Evolutionary conservation across 2,797 vertebrate species (phyloP), one percentile per base, ranked within the genome.

Genomic region (Myoxocephalus aenaeus): DNA sequence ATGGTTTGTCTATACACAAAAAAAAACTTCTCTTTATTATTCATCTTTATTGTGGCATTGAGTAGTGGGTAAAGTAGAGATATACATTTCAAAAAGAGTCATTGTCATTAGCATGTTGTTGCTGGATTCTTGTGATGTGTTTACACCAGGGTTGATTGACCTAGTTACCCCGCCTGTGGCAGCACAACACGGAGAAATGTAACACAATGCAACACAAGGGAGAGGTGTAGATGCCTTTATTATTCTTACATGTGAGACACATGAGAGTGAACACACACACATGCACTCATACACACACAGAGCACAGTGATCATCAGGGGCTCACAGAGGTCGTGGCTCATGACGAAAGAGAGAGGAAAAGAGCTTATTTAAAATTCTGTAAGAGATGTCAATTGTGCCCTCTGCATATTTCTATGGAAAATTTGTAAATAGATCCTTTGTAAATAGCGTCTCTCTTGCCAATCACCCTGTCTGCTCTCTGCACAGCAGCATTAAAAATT

Each of bases 401-500:
- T 86, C 78, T 87, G 87, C 90, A 93, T 90, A 94, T 93, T 94
- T 93, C 90, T 87, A 91, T 90, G 86, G 87, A 87, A 93, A 89
- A 94, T 93, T 91, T 95, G 93, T 95, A 95, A 95, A 95, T 95
- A 95, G 91, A 92, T 83, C 91, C 94, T 95, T 95, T 95, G 95
- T 95, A 95, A 95, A 95, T 94, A 94, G 87, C 87, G 91, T 87
- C 91, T 92, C 89, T 93, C 92, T 94, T 95, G 94, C 93, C 93
- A 94, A 93, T 95, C 94, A 94, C 90, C 84, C 86, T 92, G 93
- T 90, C 90, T 94, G 91, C 93, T 91, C 92, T 90, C 90, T 90
- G 93, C 90, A 89, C 90, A 91, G 92, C 93, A 86, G 92, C 95
- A 96, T 96, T 95, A 96, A 95, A 95, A 96, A 96, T 95, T 94